A percentile compares a stretch with the other conserved stretches of the same genome.
phyloP scores from a whole-genome alignment of 2,113 vertebrate species.

The Vulpes lagopus region DNA sequence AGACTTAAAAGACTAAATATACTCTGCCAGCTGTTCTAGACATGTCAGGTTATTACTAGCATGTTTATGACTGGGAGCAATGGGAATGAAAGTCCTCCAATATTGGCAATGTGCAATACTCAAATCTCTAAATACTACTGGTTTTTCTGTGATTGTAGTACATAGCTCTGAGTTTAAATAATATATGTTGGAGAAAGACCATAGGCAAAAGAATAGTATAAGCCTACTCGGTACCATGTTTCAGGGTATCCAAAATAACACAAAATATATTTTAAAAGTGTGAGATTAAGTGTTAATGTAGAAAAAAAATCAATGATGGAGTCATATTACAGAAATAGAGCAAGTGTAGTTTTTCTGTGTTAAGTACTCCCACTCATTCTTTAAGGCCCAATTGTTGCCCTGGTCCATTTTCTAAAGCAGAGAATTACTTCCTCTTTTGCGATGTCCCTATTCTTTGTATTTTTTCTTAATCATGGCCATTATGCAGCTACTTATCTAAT shows the following conservation, averaged over 20 bases:
- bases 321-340: neutral
- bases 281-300: neutral
- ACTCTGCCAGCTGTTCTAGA: constrained; percentile 60
- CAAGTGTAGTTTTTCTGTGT: neutral
- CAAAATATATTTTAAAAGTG: neutral
- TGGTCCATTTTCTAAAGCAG: neutral
- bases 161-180: neutral
- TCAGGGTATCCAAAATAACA: neutral
- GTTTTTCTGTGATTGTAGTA: neutral
- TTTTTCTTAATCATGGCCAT: neutral
- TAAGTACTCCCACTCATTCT: neutral
- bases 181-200: neutral
- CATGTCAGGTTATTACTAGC: constrained; percentile 39
- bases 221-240: neutral
- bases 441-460: neutral
- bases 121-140: neutral
- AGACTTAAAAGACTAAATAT: constrained; percentile 71
- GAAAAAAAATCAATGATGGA: neutral
- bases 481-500: neutral
- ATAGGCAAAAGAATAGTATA: neutral
- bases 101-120: constrained; percentile 11
- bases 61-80: constrained; percentile 63
- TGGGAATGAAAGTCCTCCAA: constrained; percentile 24
- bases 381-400: neutral
- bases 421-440: neutral